phyloP scores from a whole-genome alignment of 2,888 invertebrate genomes.

The Thera obeliscata region DNA sequence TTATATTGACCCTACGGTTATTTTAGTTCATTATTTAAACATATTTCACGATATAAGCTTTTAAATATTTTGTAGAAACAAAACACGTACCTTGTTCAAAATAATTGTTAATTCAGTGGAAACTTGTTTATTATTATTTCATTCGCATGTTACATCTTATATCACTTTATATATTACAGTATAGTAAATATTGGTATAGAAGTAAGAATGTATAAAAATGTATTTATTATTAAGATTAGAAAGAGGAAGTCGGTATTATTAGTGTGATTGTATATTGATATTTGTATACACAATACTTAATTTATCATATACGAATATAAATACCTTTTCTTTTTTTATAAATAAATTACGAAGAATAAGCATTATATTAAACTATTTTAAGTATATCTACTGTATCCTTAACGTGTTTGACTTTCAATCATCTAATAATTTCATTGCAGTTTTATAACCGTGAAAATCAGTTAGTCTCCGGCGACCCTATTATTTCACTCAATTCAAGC shows the following conservation, averaged over 20 bases:
- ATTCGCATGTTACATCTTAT: too few relatives aligned
- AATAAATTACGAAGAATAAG: not conserved
- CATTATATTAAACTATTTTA: not conserved
- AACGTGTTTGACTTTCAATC: conserved; percentile 37
- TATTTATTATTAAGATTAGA: too few relatives aligned
- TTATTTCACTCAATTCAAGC: conserved; percentile 55
- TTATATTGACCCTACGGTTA: conserved; percentile 75
- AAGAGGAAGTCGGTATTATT: too few relatives aligned
- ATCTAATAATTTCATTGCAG: conserved; percentile 34
- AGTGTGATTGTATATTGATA: too few relatives aligned
- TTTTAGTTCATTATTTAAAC: conserved; percentile 67
- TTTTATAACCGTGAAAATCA: conserved; percentile 56
- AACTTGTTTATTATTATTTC: not conserved
- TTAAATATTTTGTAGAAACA: conserved; percentile 30
- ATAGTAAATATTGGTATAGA: too few relatives aligned
- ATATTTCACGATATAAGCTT: conserved; percentile 48
- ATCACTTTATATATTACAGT: too few relatives aligned
- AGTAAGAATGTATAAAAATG: too few relatives aligned
- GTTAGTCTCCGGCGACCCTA: conserved; percentile 62
- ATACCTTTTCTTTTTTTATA: not conserved
- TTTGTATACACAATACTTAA: too few relatives aligned
- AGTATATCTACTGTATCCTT: not conserved
- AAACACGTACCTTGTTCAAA: conserved; percentile 9
- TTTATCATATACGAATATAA: too few relatives aligned
- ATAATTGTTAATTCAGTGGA: not conserved